phyloP scores from a whole-genome alignment of 2,888 invertebrate species.

The Amphipoea oculea region DNA sequence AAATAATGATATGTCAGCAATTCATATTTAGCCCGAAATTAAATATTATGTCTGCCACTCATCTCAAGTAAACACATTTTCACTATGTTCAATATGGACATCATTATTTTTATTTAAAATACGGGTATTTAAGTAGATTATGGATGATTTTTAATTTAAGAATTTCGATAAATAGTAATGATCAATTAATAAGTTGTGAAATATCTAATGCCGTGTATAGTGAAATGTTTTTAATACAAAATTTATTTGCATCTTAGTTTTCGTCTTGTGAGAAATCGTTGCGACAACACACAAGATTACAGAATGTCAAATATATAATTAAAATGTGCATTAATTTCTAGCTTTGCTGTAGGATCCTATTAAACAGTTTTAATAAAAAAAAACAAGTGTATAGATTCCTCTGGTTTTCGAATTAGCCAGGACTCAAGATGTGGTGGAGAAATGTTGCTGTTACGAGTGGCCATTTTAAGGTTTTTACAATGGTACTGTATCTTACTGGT shows the following conservation, averaged over 20 bases:
- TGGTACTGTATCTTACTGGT: slow-evolving; percentile 51
- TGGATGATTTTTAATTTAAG: slow-evolving; percentile 45
- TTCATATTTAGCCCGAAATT: slow-evolving; percentile 15
- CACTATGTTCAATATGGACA: slow-evolving; percentile 18
- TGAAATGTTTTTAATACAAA: slow-evolving; percentile 27
- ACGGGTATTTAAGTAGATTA: slow-evolving; percentile 67
- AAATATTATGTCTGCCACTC: slow-evolving; percentile 4
- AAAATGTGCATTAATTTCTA: slow-evolving; percentile 38
- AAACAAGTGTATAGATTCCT: slow-evolving; percentile 23
- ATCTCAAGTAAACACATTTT: slow-evolving; percentile 22
- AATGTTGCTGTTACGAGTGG: slow-evolving; percentile 34
- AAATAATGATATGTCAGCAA: slow-evolving; percentile 9
- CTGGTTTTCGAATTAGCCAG: slow-evolving; percentile 24
- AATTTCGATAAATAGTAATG: slow-evolving; percentile 37
- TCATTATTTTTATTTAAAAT: slow-evolving; percentile 50
- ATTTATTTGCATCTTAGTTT: slow-evolving; percentile 23
- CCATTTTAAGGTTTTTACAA: slow-evolving; percentile 41
- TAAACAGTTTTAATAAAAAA: slow-evolving; percentile 16
- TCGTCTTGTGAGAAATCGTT: not conserved
- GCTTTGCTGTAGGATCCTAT: slow-evolving; percentile 54
- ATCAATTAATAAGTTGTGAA: slow-evolving; percentile 48
- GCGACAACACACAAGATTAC: not conserved
- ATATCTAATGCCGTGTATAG: slow-evolving; percentile 48
- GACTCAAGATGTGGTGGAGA: slow-evolving; percentile 16
- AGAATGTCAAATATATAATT: slow-evolving; percentile 21